Evolutionary conservation across 2,888 invertebrate genomes (phyloP), one percentile per base, ranked within the genome.

Genomic region (Oasisia sp.): DNA sequence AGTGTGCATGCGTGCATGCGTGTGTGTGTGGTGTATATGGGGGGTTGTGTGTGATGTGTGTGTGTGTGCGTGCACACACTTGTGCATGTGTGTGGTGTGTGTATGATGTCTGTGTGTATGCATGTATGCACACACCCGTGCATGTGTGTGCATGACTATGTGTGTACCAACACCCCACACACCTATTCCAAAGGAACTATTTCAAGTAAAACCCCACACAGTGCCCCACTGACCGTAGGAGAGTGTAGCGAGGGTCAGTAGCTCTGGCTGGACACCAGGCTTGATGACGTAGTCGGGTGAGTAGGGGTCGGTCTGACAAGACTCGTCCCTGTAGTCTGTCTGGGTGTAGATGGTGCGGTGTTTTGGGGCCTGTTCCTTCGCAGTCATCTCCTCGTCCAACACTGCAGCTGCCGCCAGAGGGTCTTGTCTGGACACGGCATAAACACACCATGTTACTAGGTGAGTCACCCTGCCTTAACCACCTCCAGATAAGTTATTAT

Each of bases 261-360:
- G 97, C 96, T 98, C 98, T 0, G 98, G 96, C 95, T 97, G 95
- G 96, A 97, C 89, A 74, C 96, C 92, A 94, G 96, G 96, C 89
- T 96, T 95, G 94, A 97, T 96, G 92, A 96, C 96, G 95, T 97
- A 97, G 0, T 97, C 97, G 0, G 98, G 98, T 93, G 98, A 97
- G 97, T 98, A 98, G 0, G 98, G 98, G 27, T 97, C 96, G 0
- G 98, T 98, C 96, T 98, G 98, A 0, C 97, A 97, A 94, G 98
- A 98, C 0, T 97, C 97, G 94, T 98, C 98, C 93, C 98, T 97
- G 95, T 97, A 98, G 92, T 97, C 96, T 0, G 98, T 98, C 96
- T 98, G 98, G 0, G 97, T 97, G 90, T 96, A 96, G 45, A 90
- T 32, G 90, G 38, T 90, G 32, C 90, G 90, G 90, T 45, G 90